Evolutionary conservation across 2,797 vertebrate species (phyloP).

Genomic region (Enteromius thamalakanensis): DNA sequence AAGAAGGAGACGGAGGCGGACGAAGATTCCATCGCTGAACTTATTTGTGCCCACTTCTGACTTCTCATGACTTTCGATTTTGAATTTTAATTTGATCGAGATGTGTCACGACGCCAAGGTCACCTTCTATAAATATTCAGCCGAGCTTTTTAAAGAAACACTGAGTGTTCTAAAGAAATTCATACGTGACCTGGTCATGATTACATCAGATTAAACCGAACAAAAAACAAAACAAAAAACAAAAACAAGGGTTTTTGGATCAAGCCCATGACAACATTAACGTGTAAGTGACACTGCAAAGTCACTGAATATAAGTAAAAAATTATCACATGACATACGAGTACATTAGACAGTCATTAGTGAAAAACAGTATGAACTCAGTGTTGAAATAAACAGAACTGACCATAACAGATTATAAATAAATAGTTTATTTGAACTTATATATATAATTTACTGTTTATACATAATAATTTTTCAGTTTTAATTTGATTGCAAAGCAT

Average conservation of each 20-base stretch:
- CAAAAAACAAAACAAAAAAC: not conserved
- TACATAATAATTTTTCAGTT: not conserved
- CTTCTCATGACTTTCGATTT: not conserved
- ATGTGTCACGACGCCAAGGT: not conserved
- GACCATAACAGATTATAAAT: not conserved
- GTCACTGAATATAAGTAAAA: constrained; percentile 49
- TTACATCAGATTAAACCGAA: not conserved
- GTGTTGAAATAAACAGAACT: not conserved
- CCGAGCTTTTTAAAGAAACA: not conserved
- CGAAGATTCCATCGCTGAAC: not conserved
- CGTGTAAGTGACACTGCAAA: constrained; percentile 57
- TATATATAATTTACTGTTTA: not conserved
- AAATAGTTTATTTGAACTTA: not conserved
- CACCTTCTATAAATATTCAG: constrained; percentile 39
- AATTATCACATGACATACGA: not conserved
- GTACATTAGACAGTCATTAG: not conserved
- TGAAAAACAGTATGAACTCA: not conserved
- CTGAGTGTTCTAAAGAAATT: not conserved
- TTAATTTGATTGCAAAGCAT: not conserved
- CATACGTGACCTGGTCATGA: not conserved
- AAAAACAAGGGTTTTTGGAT: not conserved
- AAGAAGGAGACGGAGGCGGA: constrained; percentile 65
- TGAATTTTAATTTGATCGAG: not conserved
- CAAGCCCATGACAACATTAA: constrained; percentile 4
- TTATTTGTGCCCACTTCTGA: constrained; percentile 1